phyloP scores from a whole-genome alignment of 2,888 invertebrate genomes.

The Drosophila antonietae region DNA sequence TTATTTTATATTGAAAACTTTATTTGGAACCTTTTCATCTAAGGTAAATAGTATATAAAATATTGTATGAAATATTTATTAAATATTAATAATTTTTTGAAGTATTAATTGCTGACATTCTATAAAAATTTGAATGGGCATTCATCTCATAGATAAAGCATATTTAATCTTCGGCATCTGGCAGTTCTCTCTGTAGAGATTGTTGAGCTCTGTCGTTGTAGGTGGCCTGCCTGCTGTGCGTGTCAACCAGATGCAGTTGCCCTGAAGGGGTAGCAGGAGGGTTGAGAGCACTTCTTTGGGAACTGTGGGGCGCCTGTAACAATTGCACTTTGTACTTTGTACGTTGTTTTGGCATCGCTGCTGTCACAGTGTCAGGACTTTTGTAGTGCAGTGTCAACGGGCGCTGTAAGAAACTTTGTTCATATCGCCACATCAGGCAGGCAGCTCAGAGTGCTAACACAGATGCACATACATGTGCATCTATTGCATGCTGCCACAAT shows the following conservation, averaged over 20 bases:
- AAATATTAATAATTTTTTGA: too few species aligned
- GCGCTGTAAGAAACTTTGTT: constrained; percentile 66
- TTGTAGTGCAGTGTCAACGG: constrained; percentile 72
- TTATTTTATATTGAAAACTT: too few species aligned
- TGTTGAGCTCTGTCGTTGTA: neutral
- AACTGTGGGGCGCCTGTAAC: constrained; percentile 40
- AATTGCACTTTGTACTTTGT: constrained; percentile 67
- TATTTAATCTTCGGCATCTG: neutral
- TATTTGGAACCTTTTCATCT: too few species aligned
- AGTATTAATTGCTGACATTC: neutral
- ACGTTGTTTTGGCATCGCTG: constrained; percentile 50
- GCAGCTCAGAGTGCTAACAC: constrained; percentile 42
- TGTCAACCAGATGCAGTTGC: constrained; percentile 47
- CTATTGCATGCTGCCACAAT: constrained; percentile 42
- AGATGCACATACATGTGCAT: neutral
- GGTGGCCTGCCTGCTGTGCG: constrained; percentile 38
- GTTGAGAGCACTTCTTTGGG: neutral
- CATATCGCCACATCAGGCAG: constrained; percentile 63
- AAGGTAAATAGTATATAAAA: too few species aligned
- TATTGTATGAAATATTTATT: too few species aligned
- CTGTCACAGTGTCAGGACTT: constrained; percentile 69
- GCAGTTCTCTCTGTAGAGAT: neutral
- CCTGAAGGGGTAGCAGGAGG: neutral
- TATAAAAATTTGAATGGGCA: neutral
- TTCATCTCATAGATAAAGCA: neutral